phyloP scores from a whole-genome alignment of 2,888 invertebrate species.

The Allolobophora icterica region DNA sequence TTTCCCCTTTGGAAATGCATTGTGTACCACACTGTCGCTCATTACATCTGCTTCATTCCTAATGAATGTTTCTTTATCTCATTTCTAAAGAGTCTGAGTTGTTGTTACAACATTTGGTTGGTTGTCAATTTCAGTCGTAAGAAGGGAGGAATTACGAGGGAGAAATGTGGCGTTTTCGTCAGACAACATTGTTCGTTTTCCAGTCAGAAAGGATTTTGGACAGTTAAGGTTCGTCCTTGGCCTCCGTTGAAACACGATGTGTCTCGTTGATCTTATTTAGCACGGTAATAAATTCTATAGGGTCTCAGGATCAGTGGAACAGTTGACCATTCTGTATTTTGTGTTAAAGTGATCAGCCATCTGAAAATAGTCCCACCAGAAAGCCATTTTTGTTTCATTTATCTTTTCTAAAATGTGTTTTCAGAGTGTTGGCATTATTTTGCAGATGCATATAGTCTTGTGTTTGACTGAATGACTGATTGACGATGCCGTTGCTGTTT shows the following conservation, averaged over 20 bases:
- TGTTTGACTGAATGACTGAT: neutral
- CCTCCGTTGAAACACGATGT: neutral
- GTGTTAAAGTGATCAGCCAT: no score
- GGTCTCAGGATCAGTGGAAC: no score
- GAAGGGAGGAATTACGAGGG: conserved; percentile 79
- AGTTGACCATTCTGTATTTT: no score
- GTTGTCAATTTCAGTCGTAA: conserved; percentile 72
- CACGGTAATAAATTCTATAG: no score
- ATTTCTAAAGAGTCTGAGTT: neutral
- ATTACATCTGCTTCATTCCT: neutral
- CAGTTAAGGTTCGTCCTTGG: conserved; percentile 59
- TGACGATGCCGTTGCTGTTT: neutral
- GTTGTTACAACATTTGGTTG: neutral
- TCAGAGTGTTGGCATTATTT: neutral
- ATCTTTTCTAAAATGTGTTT: neutral
- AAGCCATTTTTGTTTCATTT: neutral
- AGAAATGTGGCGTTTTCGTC: conserved; percentile 83
- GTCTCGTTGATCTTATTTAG: no score
- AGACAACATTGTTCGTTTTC: conserved; percentile 73
- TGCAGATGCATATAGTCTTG: neutral
- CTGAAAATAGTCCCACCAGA: neutral
- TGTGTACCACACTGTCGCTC: neutral
- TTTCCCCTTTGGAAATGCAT: neutral
- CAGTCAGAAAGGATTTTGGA: conserved; percentile 61
- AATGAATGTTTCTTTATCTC: neutral